A percentile compares a stretch with the other conserved stretches of the same genome.
Conservation (phyloP, 2,113 vertebrate species). For the Chaetodon auriga region DNA sequence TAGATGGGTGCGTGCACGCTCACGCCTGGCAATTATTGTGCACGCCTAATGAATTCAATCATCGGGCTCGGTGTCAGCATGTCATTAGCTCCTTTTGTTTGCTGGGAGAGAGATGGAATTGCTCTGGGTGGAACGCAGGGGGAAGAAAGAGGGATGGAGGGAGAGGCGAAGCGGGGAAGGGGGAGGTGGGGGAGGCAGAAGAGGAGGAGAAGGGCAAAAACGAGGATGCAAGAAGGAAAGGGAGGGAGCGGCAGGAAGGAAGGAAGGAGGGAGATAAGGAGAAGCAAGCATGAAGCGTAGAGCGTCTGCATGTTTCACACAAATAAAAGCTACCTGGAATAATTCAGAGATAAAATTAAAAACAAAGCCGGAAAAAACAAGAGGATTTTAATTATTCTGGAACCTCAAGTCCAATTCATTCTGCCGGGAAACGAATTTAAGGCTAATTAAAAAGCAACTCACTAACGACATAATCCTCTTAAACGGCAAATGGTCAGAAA, state of each 20-base stretch:
- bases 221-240: conserved; percentile 27
- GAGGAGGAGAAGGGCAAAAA: conserved; percentile 27
- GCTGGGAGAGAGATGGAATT: conserved; percentile 73
- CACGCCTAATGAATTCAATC: conserved; percentile 83
- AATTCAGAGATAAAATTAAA: conserved; percentile 16
- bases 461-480: conserved; percentile 25
- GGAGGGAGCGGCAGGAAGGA: conserved; percentile 13
- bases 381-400: conserved; percentile 40
- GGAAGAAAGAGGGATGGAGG: conserved; percentile 34
- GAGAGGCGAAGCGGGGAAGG: neutral
- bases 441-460: conserved; percentile 40
- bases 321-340: conserved; percentile 46
- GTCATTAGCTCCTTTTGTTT: conserved; percentile 82
- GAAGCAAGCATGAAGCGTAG: neutral
- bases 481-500: neutral
- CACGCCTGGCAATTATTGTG: conserved; percentile 78
- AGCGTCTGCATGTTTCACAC: conserved; percentile 5
- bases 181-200: neutral
- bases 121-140: conserved; percentile 56
- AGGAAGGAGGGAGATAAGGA: conserved; percentile 24
- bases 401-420: conserved; percentile 24
- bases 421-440: conserved; percentile 37
- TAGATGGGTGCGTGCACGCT: conserved; percentile 71
- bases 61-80: conserved; percentile 79
- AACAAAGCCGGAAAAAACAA: conserved; percentile 10